Conservation (phyloP, 2,113 vertebrate genomes). For the Aplodontia rufa region DNA sequence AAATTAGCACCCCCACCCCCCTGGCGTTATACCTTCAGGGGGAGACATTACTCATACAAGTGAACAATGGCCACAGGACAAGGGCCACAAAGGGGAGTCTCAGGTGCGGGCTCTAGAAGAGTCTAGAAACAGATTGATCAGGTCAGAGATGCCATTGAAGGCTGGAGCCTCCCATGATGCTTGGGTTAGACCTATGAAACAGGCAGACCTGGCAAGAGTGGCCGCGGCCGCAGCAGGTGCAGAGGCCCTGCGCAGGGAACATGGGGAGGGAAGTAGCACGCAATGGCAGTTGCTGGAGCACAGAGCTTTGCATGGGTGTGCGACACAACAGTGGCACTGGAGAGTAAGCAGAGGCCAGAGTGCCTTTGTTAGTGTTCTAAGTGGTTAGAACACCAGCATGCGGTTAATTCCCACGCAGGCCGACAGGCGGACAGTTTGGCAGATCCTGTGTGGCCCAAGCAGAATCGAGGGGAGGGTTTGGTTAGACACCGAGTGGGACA, state of each 20-base stretch:
- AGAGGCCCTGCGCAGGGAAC: neutral
- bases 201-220: neutral
- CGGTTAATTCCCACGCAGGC: neutral
- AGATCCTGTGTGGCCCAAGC: neutral
- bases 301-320: no score
- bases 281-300: neutral
- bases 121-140: neutral
- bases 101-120: neutral
- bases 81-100: no score
- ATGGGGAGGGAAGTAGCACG: neutral
- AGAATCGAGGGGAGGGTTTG: neutral
- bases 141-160: neutral
- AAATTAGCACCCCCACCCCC: no score
- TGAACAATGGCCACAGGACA: accelerated
- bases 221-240: neutral
- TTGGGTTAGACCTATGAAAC: neutral
- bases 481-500: neutral
- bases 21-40: accelerated
- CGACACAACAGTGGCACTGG: neutral
- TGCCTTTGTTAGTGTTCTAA: no score
- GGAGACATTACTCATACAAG: neutral
- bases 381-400: accelerated
- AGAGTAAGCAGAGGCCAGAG: neutral
- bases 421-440: neutral
- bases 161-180: no score